Conservation (phyloP, 2,113 vertebrate species). For the Mormyrus iriodes region DNA sequence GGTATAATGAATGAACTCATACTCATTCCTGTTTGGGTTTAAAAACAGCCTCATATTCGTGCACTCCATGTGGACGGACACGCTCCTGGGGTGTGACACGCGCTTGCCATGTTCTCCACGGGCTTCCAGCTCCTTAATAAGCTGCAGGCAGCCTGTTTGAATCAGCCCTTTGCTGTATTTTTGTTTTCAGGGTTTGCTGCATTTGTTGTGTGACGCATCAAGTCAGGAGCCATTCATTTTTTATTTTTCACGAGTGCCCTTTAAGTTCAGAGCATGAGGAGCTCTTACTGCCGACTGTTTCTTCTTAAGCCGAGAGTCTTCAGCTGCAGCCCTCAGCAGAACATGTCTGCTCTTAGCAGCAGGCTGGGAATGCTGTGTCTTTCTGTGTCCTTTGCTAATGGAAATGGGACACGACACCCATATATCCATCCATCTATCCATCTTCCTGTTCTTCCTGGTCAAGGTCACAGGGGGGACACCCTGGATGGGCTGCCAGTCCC, state of each 20-base stretch:
- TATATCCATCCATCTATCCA: not conserved
- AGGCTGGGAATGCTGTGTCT: not conserved
- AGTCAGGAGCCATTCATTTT: not conserved
- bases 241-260: not conserved
- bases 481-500: not conserved
- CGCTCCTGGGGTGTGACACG: not conserved
- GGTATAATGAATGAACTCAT: slow-evolving; percentile 4
- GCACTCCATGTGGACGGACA: not conserved
- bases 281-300: not conserved
- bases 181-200: not conserved
- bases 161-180: not conserved
- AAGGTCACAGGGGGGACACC: not conserved
- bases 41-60: not conserved
- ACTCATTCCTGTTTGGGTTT: not conserved
- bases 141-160: not conserved
- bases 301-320: not conserved
- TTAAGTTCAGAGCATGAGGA: not conserved
- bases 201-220: not conserved
- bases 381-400: not conserved
- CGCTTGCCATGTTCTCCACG: not conserved
- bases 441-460: not conserved
- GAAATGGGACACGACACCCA: not conserved
- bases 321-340: not conserved
- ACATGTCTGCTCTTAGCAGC: not conserved
- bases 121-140: not conserved